Evolutionary conservation across 2,797 vertebrate genomes (phyloP).

Genomic region (Atherinosoma microstoma): DNA sequence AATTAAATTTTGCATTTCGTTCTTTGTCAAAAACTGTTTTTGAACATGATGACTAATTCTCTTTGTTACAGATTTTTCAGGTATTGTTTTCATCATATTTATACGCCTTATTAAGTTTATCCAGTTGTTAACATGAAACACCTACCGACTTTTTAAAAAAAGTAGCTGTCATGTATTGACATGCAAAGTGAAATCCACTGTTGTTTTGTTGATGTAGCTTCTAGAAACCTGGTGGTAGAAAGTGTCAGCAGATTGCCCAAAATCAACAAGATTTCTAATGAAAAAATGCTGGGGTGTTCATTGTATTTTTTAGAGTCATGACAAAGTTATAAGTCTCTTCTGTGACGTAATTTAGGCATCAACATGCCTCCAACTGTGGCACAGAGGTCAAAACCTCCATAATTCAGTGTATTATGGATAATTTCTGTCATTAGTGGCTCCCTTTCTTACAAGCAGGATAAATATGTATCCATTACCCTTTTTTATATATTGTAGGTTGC

Average conservation of each 20-base stretch:
- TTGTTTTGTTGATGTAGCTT: not conserved
- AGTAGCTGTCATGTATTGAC: conserved; percentile 3
- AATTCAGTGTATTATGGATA: too few relatives aligned
- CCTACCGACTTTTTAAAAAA: not conserved
- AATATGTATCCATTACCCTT: too few relatives aligned
- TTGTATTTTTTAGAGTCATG: not conserved
- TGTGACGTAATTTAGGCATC: not conserved
- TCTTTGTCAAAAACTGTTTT: not conserved
- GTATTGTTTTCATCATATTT: conserved; percentile 30
- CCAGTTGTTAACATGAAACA: conserved; percentile 3
- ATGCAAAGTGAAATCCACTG: not conserved
- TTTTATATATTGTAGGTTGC: too few relatives aligned
- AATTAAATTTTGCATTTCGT: not conserved
- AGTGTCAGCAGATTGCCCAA: not conserved
- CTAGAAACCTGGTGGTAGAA: conserved; percentile 5
- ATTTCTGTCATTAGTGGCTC: too few relatives aligned
- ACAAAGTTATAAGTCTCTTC: not conserved
- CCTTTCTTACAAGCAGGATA: too few relatives aligned
- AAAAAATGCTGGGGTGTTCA: not conserved
- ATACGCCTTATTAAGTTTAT: not conserved
- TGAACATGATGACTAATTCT: conserved; percentile 31
- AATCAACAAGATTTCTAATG: not conserved
- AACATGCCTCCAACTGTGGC: not conserved
- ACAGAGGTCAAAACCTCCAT: too few relatives aligned
- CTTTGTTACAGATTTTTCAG: conserved; percentile 43